Base-by-base conservation (phyloP, 1,140 invertebrate species). In the Planococcus citri region DNA sequence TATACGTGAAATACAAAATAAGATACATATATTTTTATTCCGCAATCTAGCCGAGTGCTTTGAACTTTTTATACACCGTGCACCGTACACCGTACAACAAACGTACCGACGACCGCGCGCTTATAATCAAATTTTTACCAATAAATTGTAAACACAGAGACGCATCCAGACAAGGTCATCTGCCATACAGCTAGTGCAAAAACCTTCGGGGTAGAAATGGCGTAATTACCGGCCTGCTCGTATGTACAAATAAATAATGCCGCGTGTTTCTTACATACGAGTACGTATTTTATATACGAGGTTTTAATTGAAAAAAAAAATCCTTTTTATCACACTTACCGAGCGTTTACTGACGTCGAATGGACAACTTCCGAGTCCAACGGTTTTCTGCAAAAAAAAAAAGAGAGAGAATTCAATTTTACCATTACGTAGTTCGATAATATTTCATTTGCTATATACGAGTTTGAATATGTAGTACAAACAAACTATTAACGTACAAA, bases 301-400 rank as follows among this genome's bases (percentile, higher is more conserved):
- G 6, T 51, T 51, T 51, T 20, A 51, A 20, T 20, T 51, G n/a
- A 51, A 17, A 51, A 17, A 3, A 51, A n/a, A n/a, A 9, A 51
- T 51, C 17, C 3, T 51, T 51, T 17, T 51, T 17, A n/a, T 14
- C 17, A 25, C 22, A 64, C 60, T 64, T 64, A 64, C 60, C 60
- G 60, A 25, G 60, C 60, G 25, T 64, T 64, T 25, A 64, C 60
- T 9, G 60, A 64, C 4, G 60, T 64, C 60, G 60, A 64, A 64
- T 64, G 60, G 3, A 10, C 60, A 10, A 64, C 60, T 64, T 64
- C 60, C 10, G 60, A 24, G 17, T 64, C 60, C 25, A 64, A 25
- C 1, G 60, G 60, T 27, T 64, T 64, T 64, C 60, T 64, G 60
- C 10, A 64, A 64, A 64, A 9, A 64, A 17, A 64, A 51, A n/a